Base-by-base conservation (phyloP, 2,797 vertebrate genomes). In the Microchirus variegatus region DNA sequence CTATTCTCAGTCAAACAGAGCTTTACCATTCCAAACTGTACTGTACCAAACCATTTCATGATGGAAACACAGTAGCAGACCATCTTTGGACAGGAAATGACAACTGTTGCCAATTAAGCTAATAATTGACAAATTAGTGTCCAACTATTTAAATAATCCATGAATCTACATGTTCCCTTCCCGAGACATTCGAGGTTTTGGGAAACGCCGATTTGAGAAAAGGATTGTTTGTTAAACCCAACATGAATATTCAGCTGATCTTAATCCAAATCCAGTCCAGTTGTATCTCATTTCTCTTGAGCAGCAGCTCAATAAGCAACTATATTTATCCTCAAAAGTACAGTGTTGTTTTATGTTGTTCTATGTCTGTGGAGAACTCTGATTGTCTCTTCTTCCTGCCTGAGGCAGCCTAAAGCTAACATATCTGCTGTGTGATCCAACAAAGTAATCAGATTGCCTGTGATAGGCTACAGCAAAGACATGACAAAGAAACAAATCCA, bases 331-430 rank as follows among this genome's bases (percentile, higher is more conserved):
- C 49, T 36, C 3, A 38, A 38, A 38, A 38, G 37, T 13, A 38
- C 10, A 38, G 3, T 38, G 37, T 38, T 38, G 50, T 70, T 75
- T 61, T 76, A 74, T 69, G 67, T 12, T 36, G 51, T 26, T 31
- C 42, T 46, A 13, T n/a, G 57, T 57, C 63, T 71, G 48, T 71
- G 50, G 50, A 48, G 17, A 22, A 22, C 13, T 5, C 12, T 35
- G 55, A 46, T 26, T 55, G 40, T 53, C 31, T 64, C 44, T 45
- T 46, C 17, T n/a, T 62, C 46, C 14, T 22, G 19, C 19, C 19
- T 22, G 19, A 22, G 22, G 22, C 22, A 22, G 22, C 22, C 22
- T 22, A 22, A 22, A 5, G n/a, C n/a, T n/a, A n/a, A n/a, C n/a
- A n/a, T n/a, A n/a, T n/a, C n/a, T n/a, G n/a, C n/a, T n/a, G n/a